phyloP scores from a whole-genome alignment of 2,797 vertebrate genomes.

The Melanotaenia trifasciata region DNA sequence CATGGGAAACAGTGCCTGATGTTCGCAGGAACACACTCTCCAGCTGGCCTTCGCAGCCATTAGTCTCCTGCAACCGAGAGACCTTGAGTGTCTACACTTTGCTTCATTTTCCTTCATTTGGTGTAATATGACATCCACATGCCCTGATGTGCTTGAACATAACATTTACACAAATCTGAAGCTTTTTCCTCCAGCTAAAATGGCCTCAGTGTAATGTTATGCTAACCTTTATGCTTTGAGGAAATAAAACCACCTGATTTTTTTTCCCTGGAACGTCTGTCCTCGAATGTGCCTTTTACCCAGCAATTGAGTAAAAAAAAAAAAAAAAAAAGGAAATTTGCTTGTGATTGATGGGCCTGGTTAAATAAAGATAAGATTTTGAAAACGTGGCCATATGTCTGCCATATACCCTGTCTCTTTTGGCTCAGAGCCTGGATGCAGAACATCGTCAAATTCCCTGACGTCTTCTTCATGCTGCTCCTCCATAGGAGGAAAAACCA shows the following conservation, averaged over 20 bases:
- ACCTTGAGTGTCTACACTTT: constrained; percentile 45
- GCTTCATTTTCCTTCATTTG: constrained; percentile 66
- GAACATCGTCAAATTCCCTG: constrained; percentile 59
- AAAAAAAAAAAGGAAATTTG: constrained; percentile 40
- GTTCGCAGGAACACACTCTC: constrained; percentile 32
- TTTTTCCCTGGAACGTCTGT: constrained; percentile 42
- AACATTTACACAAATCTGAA: constrained; percentile 49
- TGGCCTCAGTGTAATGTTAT: constrained; percentile 22
- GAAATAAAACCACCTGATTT: constrained; percentile 37
- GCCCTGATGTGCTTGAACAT: constrained; percentile 52
- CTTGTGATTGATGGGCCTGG: constrained; percentile 66
- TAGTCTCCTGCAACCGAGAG: constrained; percentile 45
- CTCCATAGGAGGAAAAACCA: constrained; percentile 29
- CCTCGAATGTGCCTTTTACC: constrained; percentile 23
- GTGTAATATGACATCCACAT: constrained; percentile 56
- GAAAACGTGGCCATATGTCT: constrained; percentile 68
- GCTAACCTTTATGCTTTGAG: constrained; percentile 56
- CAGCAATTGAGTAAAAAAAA: constrained; percentile 5
- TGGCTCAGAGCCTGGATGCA: constrained; percentile 59
- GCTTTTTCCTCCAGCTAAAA: constrained; percentile 37
- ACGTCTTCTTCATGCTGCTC: constrained; percentile 50
- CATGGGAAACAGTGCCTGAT: constrained; percentile 42
- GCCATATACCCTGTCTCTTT: constrained; percentile 47
- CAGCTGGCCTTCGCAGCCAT: constrained; percentile 41
- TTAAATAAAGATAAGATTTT: constrained; percentile 77